A percentile compares a stretch with the other conserved stretches of the same genome.
Conservation (phyloP, 2,113 vertebrate species). For the Myiozetetes cayanensis region DNA sequence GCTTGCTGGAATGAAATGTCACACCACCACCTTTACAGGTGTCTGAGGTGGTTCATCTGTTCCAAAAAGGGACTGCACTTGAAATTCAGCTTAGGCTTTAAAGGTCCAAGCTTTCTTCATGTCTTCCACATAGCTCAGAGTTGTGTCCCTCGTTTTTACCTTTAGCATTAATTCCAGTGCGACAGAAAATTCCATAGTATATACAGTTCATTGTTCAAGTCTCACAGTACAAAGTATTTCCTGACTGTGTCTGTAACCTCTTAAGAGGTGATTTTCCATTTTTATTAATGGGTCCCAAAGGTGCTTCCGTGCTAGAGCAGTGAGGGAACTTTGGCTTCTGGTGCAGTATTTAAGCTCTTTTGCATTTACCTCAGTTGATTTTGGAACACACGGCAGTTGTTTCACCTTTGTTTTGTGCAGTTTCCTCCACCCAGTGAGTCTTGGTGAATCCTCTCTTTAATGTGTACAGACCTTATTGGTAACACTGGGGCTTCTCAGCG, state of each 20-base stretch:
- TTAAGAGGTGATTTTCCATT: neutral
- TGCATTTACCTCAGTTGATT: neutral
- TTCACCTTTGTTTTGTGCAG: neutral
- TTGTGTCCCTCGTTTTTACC: neutral
- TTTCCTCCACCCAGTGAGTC: neutral
- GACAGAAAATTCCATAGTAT: neutral
- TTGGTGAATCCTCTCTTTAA: neutral
- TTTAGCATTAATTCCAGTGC: neutral
- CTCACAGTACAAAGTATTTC: neutral
- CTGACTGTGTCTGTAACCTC: neutral
- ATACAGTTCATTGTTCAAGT: neutral
- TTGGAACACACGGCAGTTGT: neutral
- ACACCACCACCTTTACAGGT: fast-evolving
- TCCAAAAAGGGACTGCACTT: neutral
- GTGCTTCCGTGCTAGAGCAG: neutral
- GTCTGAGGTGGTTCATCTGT: neutral
- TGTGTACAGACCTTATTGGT: neutral
- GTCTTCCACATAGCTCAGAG: neutral
- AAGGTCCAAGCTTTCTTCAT: neutral
- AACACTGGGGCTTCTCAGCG: neutral
- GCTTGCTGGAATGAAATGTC: neutral
- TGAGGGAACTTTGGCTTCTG: neutral
- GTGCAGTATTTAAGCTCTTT: neutral
- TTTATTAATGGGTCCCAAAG: neutral
- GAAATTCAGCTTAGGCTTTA: neutral